phyloP scores from a whole-genome alignment of 2,113 vertebrate species.

The Poicephalus gulielmi region DNA sequence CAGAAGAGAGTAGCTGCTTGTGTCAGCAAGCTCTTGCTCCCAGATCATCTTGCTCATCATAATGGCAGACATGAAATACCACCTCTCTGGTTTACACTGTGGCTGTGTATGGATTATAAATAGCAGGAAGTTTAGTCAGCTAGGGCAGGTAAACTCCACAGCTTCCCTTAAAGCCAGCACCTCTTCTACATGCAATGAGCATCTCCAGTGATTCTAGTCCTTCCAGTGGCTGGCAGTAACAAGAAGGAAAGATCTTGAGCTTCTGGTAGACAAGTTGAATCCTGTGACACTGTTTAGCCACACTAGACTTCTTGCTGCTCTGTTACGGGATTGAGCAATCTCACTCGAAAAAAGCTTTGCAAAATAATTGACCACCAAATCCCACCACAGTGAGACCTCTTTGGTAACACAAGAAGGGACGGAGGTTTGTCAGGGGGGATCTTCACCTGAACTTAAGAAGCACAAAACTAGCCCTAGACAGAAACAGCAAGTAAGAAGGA shows the following conservation, averaged over 20 bases:
- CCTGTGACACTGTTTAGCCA: not conserved
- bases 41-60: not conserved
- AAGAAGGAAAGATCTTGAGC: not conserved
- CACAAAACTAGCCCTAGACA: not conserved
- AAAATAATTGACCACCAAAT: not conserved
- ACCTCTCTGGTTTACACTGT: not conserved
- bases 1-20: constrained; percentile 34
- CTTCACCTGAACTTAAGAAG: not conserved
- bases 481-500: not conserved
- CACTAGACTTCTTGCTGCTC: not conserved
- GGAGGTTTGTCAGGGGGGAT: not conserved
- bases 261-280: not conserved
- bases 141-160: not conserved
- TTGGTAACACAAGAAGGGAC: not conserved
- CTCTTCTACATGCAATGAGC: not conserved
- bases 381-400: not conserved
- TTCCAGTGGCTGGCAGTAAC: not conserved
- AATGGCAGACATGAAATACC: constrained; percentile 22
- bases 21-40: constrained; percentile 26
- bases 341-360: not conserved
- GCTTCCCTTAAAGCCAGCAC: not conserved
- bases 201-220: not conserved
- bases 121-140: not conserved
- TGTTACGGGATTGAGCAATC: not conserved
- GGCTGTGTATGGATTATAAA: not conserved